Base-by-base conservation (phyloP, 2,113 vertebrate genomes). In the Psittacula cyanocephala region DNA sequence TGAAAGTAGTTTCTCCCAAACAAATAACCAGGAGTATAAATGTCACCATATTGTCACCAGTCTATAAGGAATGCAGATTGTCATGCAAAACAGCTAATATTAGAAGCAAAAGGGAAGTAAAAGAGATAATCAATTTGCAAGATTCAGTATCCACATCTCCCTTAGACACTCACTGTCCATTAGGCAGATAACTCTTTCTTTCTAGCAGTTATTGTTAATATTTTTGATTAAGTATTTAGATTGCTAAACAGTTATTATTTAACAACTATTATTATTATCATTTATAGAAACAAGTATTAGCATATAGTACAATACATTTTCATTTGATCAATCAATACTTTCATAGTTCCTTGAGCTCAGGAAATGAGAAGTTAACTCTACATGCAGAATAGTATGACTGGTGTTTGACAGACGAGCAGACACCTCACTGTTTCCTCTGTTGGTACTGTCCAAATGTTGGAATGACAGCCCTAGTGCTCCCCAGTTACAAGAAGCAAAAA, bases 111-210 rank as follows among this genome's bases (percentile, higher is more conserved):
- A 50, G 5, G 1, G 14, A 74, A 62, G 6, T 3, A 16, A 60
- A 69, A 60, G 17, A n/a, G 4, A 8, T 9, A 29, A 65, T 25
- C 1, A 27, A 9, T 44, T 33, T 18, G 9, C 12, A 43, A 46
- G 11, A 13, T 65, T 78, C 46, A 4, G 9, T 9, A 33, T 39
- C 49, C 1, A 0, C 27, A 8, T 55, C 23, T 67, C 16, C 25
- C 8, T 76, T 23, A 65, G 16, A 31, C 22, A 22, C 4, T n/a
- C 0, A 0, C 10, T 3, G 14, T 60, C 13, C 29, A 2, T 4
- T 35, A 25, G 16, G n/a, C 47, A 28, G 15, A n/a, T 13, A 37
- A 27, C 4, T 31, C 18, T n/a, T 4, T 7, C 1, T 71, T 88
- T 77, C 29, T 29, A 76, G 6, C 3, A 47, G 23, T 33, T 43